These are phyloP conservation scores for Drosophila tanythrix DNA, from an alignment of 2,888 invertebrate species.

Conservation along the genomic window DNA sequence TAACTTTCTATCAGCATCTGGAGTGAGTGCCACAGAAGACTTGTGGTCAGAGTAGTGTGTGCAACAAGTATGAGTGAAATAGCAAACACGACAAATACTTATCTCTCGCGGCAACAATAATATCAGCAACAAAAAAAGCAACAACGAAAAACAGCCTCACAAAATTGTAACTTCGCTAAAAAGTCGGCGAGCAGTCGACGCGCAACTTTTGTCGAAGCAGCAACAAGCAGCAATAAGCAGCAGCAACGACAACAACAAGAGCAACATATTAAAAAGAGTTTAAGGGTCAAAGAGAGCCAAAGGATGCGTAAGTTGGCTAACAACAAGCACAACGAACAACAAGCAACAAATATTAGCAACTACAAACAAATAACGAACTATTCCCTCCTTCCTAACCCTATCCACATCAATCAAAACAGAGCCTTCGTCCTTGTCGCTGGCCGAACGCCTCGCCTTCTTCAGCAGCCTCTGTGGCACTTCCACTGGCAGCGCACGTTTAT, in stretches of 20 bases:
- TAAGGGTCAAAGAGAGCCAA: conserved; percentile 38
- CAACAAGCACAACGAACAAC: conserved; percentile 1
- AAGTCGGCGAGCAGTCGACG: conserved; percentile 17
- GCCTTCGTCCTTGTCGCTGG: conserved; percentile 83
- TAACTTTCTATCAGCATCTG: conserved; percentile 42
- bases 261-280: conserved; percentile 4
- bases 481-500: conserved; percentile 24
- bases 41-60: conserved; percentile 37
- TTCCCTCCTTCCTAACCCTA: conserved; percentile 1
- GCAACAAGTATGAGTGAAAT: conserved; percentile 35
- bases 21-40: conserved; percentile 17
- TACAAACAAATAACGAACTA: background rate
- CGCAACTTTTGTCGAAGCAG: conserved; percentile 30
- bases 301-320: conserved; percentile 71
- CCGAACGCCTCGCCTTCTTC: conserved; percentile 84
- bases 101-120: conserved; percentile 28
- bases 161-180: conserved; percentile 22
- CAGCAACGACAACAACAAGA: conserved; percentile 8
- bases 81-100: conserved; percentile 11
- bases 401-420: conserved; percentile 62
- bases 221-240: conserved; percentile 13
- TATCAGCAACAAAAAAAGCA: conserved; percentile 15
- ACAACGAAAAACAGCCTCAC: conserved; percentile 4
- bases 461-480: conserved; percentile 71
- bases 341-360: background rate